These are phyloP conservation scores for Antheraea pernyi DNA, from an alignment of 1,140 invertebrate species.

Conservation along the genomic window DNA sequence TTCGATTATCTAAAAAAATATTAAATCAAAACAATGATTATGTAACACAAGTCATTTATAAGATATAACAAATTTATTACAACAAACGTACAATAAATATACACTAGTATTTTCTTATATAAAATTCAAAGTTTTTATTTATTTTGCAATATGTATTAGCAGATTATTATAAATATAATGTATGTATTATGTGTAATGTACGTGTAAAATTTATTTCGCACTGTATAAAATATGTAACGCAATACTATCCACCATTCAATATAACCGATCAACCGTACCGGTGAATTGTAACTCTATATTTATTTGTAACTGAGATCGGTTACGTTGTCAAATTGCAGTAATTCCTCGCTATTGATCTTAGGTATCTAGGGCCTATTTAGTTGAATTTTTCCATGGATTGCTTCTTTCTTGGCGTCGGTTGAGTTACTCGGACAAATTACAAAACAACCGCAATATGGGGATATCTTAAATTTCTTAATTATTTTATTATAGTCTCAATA, in stretches of 20 bases:
- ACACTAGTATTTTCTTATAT: too few species aligned
- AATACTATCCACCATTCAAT: slow-evolving; percentile 2
- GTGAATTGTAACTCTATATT: background rate
- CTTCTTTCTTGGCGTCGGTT: background rate
- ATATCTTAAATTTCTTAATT: too few species aligned
- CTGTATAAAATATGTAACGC: background rate
- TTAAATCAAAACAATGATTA: too few species aligned
- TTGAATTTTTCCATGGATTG: background rate
- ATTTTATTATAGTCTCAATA: background rate
- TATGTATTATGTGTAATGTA: background rate
- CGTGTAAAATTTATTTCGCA: background rate
- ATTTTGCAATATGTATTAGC: too few species aligned
- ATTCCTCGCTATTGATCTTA: background rate
- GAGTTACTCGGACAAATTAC: background rate
- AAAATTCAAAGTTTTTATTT: too few species aligned
- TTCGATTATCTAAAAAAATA: too few species aligned
- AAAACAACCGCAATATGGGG: background rate
- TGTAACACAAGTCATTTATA: too few species aligned
- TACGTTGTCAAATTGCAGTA: background rate
- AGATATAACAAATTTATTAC: too few species aligned
- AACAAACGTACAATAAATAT: too few species aligned
- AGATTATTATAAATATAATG: background rate
- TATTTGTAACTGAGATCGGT: background rate
- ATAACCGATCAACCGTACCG: background rate
- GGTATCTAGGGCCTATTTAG: background rate